These are phyloP conservation scores for Isoperla grammatica DNA, from an alignment of 2,888 invertebrate genomes.

Conservation along the genomic window DNA sequence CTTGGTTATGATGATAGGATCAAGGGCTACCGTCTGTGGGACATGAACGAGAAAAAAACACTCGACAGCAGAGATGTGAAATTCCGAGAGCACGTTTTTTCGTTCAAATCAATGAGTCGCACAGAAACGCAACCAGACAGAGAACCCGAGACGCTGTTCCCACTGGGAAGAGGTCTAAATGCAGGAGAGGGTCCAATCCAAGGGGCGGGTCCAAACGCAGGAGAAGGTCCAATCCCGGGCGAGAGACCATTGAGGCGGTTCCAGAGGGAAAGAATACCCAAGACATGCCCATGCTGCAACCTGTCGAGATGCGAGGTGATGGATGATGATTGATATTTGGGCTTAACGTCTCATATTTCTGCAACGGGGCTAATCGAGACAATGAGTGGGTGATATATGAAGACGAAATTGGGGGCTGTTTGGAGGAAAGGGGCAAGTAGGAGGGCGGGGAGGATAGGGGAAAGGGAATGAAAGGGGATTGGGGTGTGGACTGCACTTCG, in stretches of 20 bases:
- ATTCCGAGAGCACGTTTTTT: no score
- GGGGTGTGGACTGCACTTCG: no score
- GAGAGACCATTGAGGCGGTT: neutral
- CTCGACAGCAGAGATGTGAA: neutral
- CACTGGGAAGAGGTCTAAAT: neutral
- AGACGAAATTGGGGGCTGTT: no score
- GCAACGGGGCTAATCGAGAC: no score
- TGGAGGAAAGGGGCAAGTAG: no score
- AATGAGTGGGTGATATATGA: no score
- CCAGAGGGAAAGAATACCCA: slow-evolving; percentile 6
- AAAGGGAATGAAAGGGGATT: no score
- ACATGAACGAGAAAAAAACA: neutral
- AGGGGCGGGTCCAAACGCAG: neutral
- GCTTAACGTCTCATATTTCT: no score
- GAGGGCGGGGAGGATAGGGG: no score
- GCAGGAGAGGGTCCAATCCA: neutral
- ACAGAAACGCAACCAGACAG: no score
- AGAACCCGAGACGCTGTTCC: neutral
- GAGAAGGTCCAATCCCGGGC: neutral
- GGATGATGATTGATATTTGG: no score
- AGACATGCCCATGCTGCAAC: slow-evolving; percentile 7
- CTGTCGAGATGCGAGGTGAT: neutral
- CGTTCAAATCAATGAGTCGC: no score
- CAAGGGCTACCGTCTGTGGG: slow-evolving; percentile 9
- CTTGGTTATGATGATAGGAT: neutral